Conservation (phyloP, 2,113 vertebrate species). For the Indri indri region DNA sequence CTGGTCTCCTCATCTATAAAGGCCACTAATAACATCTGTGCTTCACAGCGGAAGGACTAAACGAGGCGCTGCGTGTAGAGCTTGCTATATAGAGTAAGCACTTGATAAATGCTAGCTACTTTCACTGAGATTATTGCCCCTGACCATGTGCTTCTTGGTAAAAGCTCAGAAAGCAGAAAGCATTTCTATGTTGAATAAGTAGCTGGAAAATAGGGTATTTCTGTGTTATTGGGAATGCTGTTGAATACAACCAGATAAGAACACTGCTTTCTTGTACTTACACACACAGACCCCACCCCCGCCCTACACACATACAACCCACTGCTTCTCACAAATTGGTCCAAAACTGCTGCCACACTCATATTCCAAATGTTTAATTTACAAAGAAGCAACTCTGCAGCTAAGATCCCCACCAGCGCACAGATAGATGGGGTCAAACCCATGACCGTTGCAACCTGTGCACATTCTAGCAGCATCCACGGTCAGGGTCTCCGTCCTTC, state of each 20-base stretch:
- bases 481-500: neutral
- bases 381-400: neutral
- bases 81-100: neutral
- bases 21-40: neutral
- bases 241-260: neutral
- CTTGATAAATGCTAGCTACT: neutral
- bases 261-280: neutral
- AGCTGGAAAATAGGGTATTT: neutral
- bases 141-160: neutral
- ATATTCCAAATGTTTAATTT: neutral
- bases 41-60: neutral
- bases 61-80: neutral
- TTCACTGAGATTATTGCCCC: neutral
- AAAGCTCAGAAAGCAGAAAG: neutral
- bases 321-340: neutral
- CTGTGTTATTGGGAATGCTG: neutral
- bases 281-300: neutral
- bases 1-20: neutral
- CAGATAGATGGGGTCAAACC: neutral
- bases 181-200: neutral
- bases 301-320: neutral
- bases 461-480: neutral
- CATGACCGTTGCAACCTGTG: rapidly evolving
- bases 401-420: neutral
- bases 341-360: neutral